phyloP scores from a whole-genome alignment of 2,888 invertebrate genomes.

The Girardia tigrina region DNA sequence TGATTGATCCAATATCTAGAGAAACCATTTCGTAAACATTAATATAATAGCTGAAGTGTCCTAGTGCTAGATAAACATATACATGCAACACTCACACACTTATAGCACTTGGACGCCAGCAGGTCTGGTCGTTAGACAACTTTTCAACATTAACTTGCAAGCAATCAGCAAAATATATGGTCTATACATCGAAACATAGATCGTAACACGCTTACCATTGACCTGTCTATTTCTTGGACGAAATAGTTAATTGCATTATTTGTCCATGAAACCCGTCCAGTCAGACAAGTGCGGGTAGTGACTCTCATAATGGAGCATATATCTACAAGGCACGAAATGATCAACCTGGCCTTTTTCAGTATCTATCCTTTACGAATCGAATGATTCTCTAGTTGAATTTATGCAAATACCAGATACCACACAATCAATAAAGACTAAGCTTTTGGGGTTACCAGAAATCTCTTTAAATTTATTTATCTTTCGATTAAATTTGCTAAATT shows the following conservation, averaged over 20 bases:
- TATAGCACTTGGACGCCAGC: neutral
- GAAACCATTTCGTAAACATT: neutral
- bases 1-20: slow-evolving; percentile 84
- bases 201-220: slow-evolving; percentile 51
- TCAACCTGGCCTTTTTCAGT: neutral
- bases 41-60: neutral
- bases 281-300: slow-evolving; percentile 72
- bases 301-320: slow-evolving; percentile 98
- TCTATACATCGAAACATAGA: slow-evolving; percentile 17
- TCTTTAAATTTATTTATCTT: no score
- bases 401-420: neutral
- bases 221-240: slow-evolving; percentile 90
- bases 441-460: no score
- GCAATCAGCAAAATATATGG: slow-evolving; percentile 23
- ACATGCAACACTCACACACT: slow-evolving; percentile 17
- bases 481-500: no score
- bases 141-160: slow-evolving; percentile 5
- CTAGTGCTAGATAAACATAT: slow-evolving; percentile 39
- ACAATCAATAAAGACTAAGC: no score
- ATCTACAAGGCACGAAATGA: slow-evolving; percentile 54
- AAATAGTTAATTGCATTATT: slow-evolving; percentile 96
- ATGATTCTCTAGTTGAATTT: neutral
- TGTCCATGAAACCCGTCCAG: slow-evolving; percentile 83
- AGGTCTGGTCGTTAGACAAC: neutral
- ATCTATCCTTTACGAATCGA: slow-evolving; percentile 11